Conservation (phyloP, 2,888 invertebrate genomes). For the Drosophila nr. medialis region DNA sequence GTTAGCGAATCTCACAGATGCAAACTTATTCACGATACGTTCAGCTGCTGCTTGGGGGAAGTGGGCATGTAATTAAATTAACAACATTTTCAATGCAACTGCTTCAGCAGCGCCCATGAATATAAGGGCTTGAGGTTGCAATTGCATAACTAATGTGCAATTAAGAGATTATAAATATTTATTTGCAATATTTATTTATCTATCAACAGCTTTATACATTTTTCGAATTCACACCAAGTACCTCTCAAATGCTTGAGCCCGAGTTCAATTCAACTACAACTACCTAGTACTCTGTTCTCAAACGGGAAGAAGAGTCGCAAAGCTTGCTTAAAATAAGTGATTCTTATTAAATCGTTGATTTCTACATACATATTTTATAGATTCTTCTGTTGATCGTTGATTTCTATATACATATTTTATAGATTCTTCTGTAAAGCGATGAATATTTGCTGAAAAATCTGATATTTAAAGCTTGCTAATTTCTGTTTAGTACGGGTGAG, state of each 20-base stretch:
- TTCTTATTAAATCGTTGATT: background rate
- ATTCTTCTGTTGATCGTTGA: background rate
- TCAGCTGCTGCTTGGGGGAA: background rate
- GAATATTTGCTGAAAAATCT: background rate
- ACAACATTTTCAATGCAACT: slow-evolving; percentile 6
- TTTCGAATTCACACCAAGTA: background rate
- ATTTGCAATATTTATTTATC: background rate
- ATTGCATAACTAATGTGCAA: slow-evolving; percentile 1
- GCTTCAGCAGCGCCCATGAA: slow-evolving; percentile 1
- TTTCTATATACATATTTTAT: background rate
- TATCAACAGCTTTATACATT: background rate
- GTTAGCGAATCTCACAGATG: slow-evolving; percentile 52
- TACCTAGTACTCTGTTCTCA: background rate
- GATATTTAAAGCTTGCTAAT: background rate
- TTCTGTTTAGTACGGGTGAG: background rate
- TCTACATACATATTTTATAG: too few relatives aligned
- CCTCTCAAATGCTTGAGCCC: background rate
- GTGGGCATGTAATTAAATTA: slow-evolving; percentile 13
- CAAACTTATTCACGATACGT: slow-evolving; percentile 36
- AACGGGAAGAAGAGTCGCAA: background rate
- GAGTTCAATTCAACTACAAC: background rate
- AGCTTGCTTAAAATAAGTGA: background rate
- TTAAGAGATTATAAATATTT: slow-evolving; percentile 6
- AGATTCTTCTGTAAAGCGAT: background rate
- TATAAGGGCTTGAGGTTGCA: slow-evolving; percentile 1